Conservation (phyloP, 2,797 vertebrate genomes). For the Cottoperca gobio region DNA sequence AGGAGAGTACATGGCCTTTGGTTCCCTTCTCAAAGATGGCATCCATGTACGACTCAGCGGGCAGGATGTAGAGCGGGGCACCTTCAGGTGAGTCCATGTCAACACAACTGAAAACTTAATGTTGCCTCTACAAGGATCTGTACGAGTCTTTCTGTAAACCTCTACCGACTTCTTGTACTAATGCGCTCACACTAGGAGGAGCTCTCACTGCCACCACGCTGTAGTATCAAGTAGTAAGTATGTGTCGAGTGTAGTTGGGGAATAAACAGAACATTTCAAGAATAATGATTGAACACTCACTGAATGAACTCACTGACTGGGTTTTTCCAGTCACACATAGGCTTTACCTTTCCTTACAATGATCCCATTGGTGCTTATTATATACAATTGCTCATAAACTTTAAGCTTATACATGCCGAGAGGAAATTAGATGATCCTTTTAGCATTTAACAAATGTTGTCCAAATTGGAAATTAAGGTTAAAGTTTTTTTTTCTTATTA, state of each 20-base stretch:
- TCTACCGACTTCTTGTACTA: background rate
- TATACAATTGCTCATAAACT: background rate
- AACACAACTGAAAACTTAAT: background rate
- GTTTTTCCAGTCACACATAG: background rate
- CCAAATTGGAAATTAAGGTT: background rate
- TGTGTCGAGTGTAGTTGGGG: background rate
- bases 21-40: constrained; percentile 93
- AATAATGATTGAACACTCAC: constrained; percentile 12
- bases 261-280: constrained; percentile 8
- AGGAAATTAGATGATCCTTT: background rate
- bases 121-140: background rate
- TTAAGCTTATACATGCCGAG: background rate
- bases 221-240: background rate
- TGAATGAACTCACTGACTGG: constrained; percentile 2
- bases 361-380: background rate
- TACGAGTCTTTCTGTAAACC: background rate
- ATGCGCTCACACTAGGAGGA: background rate
- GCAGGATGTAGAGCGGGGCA: constrained; percentile 94
- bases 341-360: background rate
- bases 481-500: background rate
- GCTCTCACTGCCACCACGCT: background rate
- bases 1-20: constrained; percentile 94
- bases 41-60: constrained; percentile 93
- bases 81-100: constrained; percentile 87
- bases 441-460: background rate